Conservation (phyloP, 2,888 invertebrate genomes). For the Pinctada fucata region DNA sequence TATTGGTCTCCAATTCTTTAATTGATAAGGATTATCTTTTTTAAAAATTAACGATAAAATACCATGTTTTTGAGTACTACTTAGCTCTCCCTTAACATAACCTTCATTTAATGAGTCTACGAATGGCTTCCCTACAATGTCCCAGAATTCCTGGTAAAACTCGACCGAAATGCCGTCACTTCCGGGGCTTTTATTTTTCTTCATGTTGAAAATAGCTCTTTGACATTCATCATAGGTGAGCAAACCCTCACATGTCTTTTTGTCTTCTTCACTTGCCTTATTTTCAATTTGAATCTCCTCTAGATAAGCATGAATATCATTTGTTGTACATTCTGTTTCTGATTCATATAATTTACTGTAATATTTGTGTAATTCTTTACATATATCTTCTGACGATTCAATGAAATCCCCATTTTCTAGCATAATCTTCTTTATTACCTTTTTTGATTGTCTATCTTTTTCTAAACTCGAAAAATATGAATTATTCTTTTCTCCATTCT, state of each 20-base stretch:
- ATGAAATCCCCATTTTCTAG: background rate
- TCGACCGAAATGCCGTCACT: constrained; percentile 21
- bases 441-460: too few species aligned
- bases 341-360: constrained; percentile 19
- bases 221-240: constrained; percentile 15
- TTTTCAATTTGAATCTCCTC: background rate
- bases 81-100: background rate
- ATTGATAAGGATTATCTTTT: too few species aligned
- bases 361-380: background rate
- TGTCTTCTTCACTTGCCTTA: background rate
- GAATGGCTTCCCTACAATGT: background rate
- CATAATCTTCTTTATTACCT: too few species aligned
- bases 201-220: constrained; percentile 5
- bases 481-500: background rate
- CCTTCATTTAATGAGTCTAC: background rate
- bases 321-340: background rate
- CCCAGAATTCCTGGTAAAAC: constrained; percentile 19
- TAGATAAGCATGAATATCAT: background rate
- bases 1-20: background rate
- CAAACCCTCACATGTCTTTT: background rate
- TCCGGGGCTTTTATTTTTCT: constrained; percentile 13
- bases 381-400: background rate
- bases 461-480: background rate
- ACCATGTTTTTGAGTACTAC: constrained; percentile 1
- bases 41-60: too few species aligned